A percentile compares a stretch with the other conserved stretches of the same genome.
phyloP scores from a whole-genome alignment of 2,113 vertebrate genomes.

The Nothoprocta pentlandii region DNA sequence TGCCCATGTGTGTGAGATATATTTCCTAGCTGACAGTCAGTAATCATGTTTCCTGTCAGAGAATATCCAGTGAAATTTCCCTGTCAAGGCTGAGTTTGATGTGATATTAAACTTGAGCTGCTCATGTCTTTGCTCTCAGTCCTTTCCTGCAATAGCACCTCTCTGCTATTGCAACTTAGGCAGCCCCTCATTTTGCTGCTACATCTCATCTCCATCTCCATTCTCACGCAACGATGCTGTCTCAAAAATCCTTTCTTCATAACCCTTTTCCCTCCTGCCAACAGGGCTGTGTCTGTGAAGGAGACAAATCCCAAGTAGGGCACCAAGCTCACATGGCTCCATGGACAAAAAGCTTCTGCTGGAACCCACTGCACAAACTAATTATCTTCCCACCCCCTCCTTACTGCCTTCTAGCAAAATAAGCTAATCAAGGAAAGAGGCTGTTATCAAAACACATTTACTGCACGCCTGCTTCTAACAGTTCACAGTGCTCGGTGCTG shows the following conservation, averaged over 20 bases:
- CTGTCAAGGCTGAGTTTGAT: not conserved
- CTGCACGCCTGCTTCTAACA: not conserved
- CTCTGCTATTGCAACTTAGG: too few relatives aligned
- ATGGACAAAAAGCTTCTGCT: not conserved
- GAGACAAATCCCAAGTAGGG: slow-evolving; percentile 59
- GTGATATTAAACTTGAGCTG: not conserved
- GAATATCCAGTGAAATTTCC: not conserved
- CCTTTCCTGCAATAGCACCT: too few relatives aligned
- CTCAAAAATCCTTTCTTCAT: too few relatives aligned
- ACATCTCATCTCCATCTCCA: too few relatives aligned
- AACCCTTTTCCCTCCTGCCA: too few relatives aligned
- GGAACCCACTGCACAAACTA: slow-evolving; percentile 54
- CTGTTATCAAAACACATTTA: slow-evolving; percentile 69
- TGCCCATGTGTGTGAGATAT: not conserved
- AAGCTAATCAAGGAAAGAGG: slow-evolving; percentile 63
- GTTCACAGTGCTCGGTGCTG: slow-evolving; percentile 13
- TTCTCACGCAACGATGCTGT: too few relatives aligned
- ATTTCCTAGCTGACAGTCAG: not conserved
- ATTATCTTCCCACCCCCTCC: slow-evolving; percentile 63
- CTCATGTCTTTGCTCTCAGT: not conserved
- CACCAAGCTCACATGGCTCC: slow-evolving; percentile 9
- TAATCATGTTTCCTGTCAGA: not conserved
- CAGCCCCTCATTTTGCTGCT: too few relatives aligned
- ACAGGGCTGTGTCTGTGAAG: not conserved
- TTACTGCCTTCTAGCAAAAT: slow-evolving; percentile 53